Evolutionary conservation across 2,888 invertebrate genomes (phyloP).

Genomic region (Acrocyrtus sp.): DNA sequence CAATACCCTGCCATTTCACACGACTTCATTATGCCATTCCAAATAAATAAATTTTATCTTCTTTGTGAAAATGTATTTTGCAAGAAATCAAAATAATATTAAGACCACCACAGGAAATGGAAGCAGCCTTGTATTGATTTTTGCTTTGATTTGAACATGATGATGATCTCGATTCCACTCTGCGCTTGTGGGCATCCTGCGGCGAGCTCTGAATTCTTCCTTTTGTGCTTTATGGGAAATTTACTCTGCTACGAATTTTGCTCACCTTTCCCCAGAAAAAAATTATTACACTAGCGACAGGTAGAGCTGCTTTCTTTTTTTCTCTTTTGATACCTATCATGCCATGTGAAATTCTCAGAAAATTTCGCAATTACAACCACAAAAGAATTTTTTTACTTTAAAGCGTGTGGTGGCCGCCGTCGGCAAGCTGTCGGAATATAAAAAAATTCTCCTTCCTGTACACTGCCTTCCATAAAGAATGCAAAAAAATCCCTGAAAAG

Average conservation of each 20-base stretch:
- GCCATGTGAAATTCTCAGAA: slow-evolving; percentile 30
- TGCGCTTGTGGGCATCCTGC: no score
- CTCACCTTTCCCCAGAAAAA: slow-evolving; percentile 17
- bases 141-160: no score
- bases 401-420: slow-evolving; percentile 2
- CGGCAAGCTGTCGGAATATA: neutral
- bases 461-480: neutral
- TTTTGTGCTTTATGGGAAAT: slow-evolving; percentile 4
- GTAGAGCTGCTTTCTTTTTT: slow-evolving; percentile 15
- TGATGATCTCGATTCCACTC: no score
- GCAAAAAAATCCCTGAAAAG: neutral
- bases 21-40: no score
- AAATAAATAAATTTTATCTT: no score
- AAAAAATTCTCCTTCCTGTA: neutral
- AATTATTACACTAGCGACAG: no score
- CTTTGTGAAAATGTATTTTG: no score
- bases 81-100: no score
- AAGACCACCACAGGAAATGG: no score
- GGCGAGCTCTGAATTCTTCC: no score
- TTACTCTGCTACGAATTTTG: neutral
- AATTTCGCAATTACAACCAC: slow-evolving; percentile 39
- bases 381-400: neutral
- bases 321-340: neutral
- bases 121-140: no score
- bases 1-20: no score